Evolutionary conservation across 2,888 invertebrate species (phyloP).

Genomic region (Gnatocerus cornutus): DNA sequence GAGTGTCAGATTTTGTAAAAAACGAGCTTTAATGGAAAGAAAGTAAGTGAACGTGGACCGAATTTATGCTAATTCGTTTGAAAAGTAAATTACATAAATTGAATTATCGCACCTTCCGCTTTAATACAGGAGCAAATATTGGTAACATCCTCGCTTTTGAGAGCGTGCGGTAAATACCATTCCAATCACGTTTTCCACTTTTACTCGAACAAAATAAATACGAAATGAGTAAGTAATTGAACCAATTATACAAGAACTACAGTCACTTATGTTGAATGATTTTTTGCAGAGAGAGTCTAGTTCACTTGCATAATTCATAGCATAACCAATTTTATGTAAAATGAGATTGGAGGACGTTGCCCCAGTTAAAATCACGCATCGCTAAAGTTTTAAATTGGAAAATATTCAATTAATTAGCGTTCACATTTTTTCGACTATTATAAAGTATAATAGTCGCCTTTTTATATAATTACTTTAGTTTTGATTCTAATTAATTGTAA

Average conservation of each 20-base stretch:
- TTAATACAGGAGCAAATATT: background rate
- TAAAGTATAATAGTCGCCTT: conserved; percentile 32
- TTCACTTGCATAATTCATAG: conserved; percentile 42
- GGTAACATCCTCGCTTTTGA: conserved; percentile 22
- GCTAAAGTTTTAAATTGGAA: conserved; percentile 40
- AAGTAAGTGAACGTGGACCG: conserved; percentile 38
- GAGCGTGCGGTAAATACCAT: conserved; percentile 15
- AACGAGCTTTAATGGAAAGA: conserved; percentile 34
- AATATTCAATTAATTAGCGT: conserved; percentile 34
- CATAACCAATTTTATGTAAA: conserved; percentile 37
- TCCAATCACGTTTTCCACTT: conserved; percentile 38
- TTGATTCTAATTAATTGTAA: background rate
- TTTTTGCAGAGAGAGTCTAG: conserved; percentile 25
- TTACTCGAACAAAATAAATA: conserved; percentile 17
- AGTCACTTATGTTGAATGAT: conserved; percentile 7
- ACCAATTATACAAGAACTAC: conserved; percentile 30
- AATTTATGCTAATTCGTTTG: conserved; percentile 37
- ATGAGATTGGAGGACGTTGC: conserved; percentile 31
- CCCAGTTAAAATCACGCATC: conserved; percentile 41
- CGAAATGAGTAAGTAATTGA: conserved; percentile 10
- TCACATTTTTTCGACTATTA: conserved; percentile 19
- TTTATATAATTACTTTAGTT: conserved; percentile 20
- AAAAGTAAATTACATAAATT: conserved; percentile 30
- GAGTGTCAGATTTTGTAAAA: conserved; percentile 26
- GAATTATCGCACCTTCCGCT: conserved; percentile 12